Evolutionary conservation across 1,140 invertebrate species (phyloP), one percentile per base, ranked within the genome.

Genomic region (Araneus ventricosus): DNA sequence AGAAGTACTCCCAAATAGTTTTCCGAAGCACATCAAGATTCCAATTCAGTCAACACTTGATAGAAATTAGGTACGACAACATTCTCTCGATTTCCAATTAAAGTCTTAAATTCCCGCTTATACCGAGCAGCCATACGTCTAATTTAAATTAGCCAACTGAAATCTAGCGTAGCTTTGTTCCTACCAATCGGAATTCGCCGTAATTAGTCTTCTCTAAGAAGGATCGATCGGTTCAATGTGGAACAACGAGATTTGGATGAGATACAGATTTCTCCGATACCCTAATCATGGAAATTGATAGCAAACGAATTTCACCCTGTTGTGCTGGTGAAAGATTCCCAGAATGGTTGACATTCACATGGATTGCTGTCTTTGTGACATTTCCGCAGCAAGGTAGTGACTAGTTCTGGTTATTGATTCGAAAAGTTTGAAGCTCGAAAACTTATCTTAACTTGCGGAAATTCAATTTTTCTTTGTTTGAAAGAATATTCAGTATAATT

Each of bases 31-130:
- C 30, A 30, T 87, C 52, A 39, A 24, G 34, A 75, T 88, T 70
- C 24, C 34, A 41, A 67, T 75, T 88, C 63, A 88, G 30, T 70
- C 63, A 70, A 70, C 61, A 70, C 87, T 45, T 75, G 61, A 88
- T 70, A 75, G 61, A 59, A 88, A 70, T 88, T 88, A 88, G 87
- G 87, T 30, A 37, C 39, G 63, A 75, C 87, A 88, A 88, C 87
- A 88, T 88, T 88, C 87, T 75, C 59, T 88, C 87, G 87, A 88
- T 88, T 88, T 88, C 41, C 87, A 88, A 88, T 88, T 88, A 88
- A 88, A 88, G 63, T 88, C 87, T 88, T 88, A 70, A 88, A 88
- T 88, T 88, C 87, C 87, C 14, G 27, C 39, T 41, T 39, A 87
- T 61, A 34, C 10, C 63, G 37, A 75, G 87, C 87, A 88, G 45